These are phyloP conservation scores for Phymatocera aterrima DNA, from an alignment of 2,888 invertebrate genomes.

Conservation along the genomic window DNA sequence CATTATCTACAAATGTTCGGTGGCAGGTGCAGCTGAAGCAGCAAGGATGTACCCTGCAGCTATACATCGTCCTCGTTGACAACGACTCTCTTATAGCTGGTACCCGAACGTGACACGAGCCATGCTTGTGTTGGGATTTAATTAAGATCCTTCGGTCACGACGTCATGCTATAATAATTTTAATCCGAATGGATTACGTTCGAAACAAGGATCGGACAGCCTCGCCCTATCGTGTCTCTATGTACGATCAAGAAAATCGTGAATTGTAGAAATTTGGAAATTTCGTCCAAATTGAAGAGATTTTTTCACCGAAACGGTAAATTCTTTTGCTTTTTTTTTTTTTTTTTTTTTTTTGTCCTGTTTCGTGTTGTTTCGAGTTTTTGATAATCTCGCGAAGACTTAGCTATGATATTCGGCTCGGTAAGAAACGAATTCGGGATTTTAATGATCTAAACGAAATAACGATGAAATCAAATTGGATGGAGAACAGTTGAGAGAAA, in stretches of 20 bases:
- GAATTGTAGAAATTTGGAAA: no score
- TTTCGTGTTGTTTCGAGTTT: no score
- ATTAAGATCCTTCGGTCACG: conserved; percentile 59
- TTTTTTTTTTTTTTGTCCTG: no score
- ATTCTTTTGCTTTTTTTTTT: no score
- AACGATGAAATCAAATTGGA: no score
- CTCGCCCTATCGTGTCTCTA: background rate
- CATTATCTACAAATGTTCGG: conserved; percentile 35
- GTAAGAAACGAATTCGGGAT: no score
- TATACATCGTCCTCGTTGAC: conserved; percentile 9
- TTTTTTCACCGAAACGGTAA: background rate
- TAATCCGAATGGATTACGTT: conserved; percentile 60
- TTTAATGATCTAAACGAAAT: no score
- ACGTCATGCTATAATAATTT: conserved; percentile 57
- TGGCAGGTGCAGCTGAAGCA: conserved; percentile 34
- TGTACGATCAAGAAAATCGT: no score
- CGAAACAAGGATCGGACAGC: background rate
- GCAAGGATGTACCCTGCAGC: conserved; percentile 26
- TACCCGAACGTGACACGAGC: conserved; percentile 17
- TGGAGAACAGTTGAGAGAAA: no score
- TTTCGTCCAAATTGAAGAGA: background rate
- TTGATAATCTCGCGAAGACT: no score
- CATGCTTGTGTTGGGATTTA: conserved; percentile 49
- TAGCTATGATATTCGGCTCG: no score
- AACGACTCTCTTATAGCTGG: conserved; percentile 4